Evolutionary conservation across 2,797 vertebrate species (phyloP), one percentile per base, ranked within the genome.

Genomic region (Fundulus diaphanus): DNA sequence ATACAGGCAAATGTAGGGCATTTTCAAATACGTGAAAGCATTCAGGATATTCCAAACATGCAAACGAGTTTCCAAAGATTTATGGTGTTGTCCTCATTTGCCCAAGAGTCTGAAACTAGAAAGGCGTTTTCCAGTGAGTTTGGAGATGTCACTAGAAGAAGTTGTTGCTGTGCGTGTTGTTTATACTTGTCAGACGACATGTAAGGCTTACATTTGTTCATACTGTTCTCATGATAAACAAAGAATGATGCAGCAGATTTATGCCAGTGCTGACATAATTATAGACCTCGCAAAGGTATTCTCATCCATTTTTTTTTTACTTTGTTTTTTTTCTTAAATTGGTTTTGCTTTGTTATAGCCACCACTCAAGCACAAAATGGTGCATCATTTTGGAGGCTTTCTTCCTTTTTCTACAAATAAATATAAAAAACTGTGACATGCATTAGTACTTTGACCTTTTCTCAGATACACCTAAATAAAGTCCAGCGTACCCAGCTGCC

Each of bases 1-100:
- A 88, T 57, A 84, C 89, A 87, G 68, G 31, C 70, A 51, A n/a
- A 33, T 49, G n/a, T 24, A 13, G 16, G 0, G 13, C 8, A 49
- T 67, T 69, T 72, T 74, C 48, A 77, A 69, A 76, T 54, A 63
- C 0, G 5, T 63, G 54, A 51, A 72, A 44, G 51, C n/a, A 76
- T 79, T 24, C 49, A 57, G 24, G 81, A 59, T 51, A 71, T 81
- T 80, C 8, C 29, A 57, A 24, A 4, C 2, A 70, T 59, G 63
- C 54, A 77, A 56, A 51, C 0, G 0, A 44, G 3, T 61, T 49
- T 57, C 40, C 29, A 42, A 69, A 74, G 27, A 79, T 74, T 80
- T 70, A 29, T 20, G 6, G 48, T 65, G 2, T 74, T 49, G 8
- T 52, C 65, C 18, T 31, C 18, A n/a, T n/a, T 54, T n/a, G 37